Conservation (phyloP, 2,113 vertebrate genomes). For the Chelonoidis abingdonii region DNA sequence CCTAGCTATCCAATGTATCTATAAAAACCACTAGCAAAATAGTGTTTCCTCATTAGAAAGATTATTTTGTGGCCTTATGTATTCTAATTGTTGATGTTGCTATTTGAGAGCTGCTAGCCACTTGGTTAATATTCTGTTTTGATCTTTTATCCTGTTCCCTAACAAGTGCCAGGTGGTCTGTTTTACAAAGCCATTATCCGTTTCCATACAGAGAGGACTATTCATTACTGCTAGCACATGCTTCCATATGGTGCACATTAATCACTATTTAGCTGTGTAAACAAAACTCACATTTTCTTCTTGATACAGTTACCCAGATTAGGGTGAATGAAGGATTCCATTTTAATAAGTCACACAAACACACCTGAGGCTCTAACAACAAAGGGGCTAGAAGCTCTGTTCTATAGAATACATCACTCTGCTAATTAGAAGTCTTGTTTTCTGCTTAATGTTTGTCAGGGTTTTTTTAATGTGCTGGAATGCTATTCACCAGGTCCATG, state of each 20-base stretch:
- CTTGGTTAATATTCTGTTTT: conserved; percentile 53
- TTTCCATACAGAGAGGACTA: conserved; percentile 46
- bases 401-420: conserved; percentile 22
- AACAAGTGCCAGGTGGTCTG: background rate
- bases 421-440: conserved; percentile 29
- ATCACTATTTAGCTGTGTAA: conserved; percentile 70
- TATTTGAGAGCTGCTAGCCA: conserved; percentile 24
- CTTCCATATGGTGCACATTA: conserved; percentile 67
- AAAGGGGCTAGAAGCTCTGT: background rate
- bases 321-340: conserved; percentile 63
- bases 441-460: background rate
- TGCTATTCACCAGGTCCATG: conserved; percentile 31
- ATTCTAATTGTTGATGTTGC: conserved; percentile 38
- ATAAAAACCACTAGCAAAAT: background rate
- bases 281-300: conserved; percentile 58
- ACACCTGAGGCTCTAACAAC: conserved; percentile 50
- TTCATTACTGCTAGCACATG: conserved; percentile 45
- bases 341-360: conserved; percentile 31
- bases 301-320: conserved; percentile 30
- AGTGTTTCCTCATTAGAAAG: conserved; percentile 22
- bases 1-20: background rate
- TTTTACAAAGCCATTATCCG: conserved; percentile 40
- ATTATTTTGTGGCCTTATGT: conserved; percentile 32
- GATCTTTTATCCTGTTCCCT: conserved; percentile 33
- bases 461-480: conserved; percentile 33